phyloP scores from a whole-genome alignment of 2,113 vertebrate species.

The Pygoscelis antarcticus region DNA sequence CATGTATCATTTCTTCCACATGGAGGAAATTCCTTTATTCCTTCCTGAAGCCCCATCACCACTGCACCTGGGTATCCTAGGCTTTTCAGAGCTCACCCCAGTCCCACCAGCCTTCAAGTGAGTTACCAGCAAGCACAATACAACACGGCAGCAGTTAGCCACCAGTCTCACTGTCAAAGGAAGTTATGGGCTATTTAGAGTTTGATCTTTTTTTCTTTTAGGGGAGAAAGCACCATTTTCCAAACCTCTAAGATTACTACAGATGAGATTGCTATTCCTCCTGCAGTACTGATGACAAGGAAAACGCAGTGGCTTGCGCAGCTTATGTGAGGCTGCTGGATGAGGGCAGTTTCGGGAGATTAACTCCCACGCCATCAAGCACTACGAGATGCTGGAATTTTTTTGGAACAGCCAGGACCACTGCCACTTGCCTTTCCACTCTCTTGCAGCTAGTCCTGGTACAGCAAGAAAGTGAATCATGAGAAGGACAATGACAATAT shows the following conservation, averaged over 20 bases:
- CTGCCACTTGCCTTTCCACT: not conserved
- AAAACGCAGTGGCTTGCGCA: not conserved
- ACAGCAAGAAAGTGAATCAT: not conserved
- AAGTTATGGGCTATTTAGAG: not conserved
- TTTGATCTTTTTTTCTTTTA: not conserved
- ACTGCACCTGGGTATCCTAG: not conserved
- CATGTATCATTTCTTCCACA: not conserved
- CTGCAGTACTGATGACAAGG: not conserved
- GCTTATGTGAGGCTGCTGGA: not conserved
- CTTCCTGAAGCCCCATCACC: not conserved
- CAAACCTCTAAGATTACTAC: not conserved
- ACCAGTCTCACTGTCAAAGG: accelerated
- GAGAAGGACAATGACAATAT: not conserved
- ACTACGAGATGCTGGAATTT: not conserved
- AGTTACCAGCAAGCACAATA: accelerated
- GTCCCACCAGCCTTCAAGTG: not conserved
- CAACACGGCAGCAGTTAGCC: not conserved
- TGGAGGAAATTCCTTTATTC: not conserved
- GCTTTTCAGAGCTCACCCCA: not conserved
- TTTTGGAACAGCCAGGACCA: not conserved
- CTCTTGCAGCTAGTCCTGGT: not conserved
- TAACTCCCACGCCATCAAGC: not conserved
- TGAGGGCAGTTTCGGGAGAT: not conserved
- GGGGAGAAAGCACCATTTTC: not conserved
- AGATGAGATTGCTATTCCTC: not conserved